A percentile compares a stretch with the other conserved stretches of the same genome.
Evolutionary conservation across 2,113 vertebrate genomes (phyloP).

Genomic region (Apeltes quadracus): DNA sequence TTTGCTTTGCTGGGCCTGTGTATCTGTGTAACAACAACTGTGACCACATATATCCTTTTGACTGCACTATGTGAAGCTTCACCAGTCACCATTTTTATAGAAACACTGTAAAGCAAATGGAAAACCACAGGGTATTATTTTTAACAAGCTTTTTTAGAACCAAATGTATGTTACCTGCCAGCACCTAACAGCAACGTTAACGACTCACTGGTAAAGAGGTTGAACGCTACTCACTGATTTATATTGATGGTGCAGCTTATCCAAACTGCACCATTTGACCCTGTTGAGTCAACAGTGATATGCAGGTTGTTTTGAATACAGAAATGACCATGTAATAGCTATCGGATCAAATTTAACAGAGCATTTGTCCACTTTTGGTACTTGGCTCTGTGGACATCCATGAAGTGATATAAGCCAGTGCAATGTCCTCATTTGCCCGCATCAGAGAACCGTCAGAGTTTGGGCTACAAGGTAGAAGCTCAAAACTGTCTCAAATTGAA

Average conservation of each 20-base stretch:
- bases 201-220: neutral
- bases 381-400: neutral
- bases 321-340: neutral
- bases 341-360: neutral
- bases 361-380: neutral
- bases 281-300: too few relatives aligned
- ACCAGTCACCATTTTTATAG: neutral
- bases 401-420: neutral
- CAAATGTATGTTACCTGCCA: neutral
- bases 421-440: neutral
- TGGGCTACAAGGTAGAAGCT: neutral
- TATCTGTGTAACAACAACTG: too few relatives aligned
- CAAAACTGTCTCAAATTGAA: neutral
- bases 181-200: neutral
- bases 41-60: too few relatives aligned
- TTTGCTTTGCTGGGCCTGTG: slow-evolving; percentile 19
- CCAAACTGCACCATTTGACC: too few relatives aligned
- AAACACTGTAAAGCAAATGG: slow-evolving; percentile 2
- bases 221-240: neutral
- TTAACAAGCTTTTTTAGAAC: neutral
- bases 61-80: neutral
- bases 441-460: neutral
- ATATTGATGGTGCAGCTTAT: too few relatives aligned
- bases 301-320: neutral
- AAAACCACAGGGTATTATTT: slow-evolving; percentile 20